A percentile compares a stretch with the other conserved stretches of the same genome.
These are phyloP conservation scores for Rhea americana DNA, from an alignment of 2,113 vertebrate genomes.

Conservation along the genomic window DNA sequence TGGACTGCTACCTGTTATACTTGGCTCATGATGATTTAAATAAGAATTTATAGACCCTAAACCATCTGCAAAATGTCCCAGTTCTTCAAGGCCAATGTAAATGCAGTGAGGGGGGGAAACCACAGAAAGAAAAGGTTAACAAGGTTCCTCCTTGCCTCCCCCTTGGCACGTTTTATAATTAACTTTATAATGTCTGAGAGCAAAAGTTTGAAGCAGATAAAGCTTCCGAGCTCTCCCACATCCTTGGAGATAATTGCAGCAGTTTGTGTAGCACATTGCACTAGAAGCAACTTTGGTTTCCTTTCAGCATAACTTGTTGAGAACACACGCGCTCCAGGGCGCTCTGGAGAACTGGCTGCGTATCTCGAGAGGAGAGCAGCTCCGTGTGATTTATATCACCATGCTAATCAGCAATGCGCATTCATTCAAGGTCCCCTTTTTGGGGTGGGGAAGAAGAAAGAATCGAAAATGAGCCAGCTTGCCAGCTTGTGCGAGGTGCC, in stretches of 20 bases:
- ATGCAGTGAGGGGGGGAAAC: conserved; percentile 20
- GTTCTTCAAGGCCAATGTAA: conserved; percentile 66
- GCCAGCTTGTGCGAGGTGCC: conserved; percentile 21
- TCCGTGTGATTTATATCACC: conserved; percentile 2
- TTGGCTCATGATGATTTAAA: conserved; percentile 70
- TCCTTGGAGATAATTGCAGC: conserved; percentile 14
- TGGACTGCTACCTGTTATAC: conserved; percentile 73
- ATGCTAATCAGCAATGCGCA: background rate
- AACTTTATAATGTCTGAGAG: conserved; percentile 20
- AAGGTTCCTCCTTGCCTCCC: background rate
- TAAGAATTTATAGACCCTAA: conserved; percentile 69
- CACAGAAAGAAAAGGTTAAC: conserved; percentile 57
- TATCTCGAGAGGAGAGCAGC: background rate
- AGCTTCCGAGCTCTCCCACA: background rate
- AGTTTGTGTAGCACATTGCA: background rate
- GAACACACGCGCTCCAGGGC: background rate
- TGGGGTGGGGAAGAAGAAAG: background rate
- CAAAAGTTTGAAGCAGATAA: background rate
- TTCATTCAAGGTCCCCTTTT: conserved; percentile 4
- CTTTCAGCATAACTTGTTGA: background rate
- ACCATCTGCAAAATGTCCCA: conserved; percentile 69
- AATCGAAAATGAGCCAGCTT: conserved; percentile 30
- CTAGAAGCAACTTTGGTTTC: conserved; percentile 3
- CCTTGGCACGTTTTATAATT: conserved; percentile 3
- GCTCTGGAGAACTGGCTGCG: background rate